Evolutionary conservation across 2,797 vertebrate genomes (phyloP), one percentile per base, ranked within the genome.

Genomic region (Pogoniulus pusillus): DNA sequence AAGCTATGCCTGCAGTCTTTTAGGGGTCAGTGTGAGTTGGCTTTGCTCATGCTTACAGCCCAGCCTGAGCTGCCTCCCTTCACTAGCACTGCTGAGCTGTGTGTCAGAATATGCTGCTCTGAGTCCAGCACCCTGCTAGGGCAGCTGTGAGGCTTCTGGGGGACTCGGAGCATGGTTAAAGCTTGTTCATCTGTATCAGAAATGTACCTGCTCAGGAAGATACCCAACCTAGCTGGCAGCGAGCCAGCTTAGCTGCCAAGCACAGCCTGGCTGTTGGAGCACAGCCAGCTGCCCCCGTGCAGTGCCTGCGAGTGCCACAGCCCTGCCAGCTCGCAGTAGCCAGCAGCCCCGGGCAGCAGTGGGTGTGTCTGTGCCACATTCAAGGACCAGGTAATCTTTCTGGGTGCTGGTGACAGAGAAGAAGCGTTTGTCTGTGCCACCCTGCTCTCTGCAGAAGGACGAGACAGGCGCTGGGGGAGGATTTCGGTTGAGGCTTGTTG

Each of bases 351-450:
- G 3, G 30, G 60, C 30, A 86, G 69, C 34, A 69, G 17, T 0
- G 0, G 6, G 5, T 26, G 9, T 68, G 64, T 35, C 47, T 16
- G 19, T 65, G 23, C n/a, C 80, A 32, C 0, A 0, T 49, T 18
- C 1, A 1, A 53, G 55, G 22, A 58, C 35, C 32, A 34, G 0
- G 0, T 34, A 32, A 58, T 60, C 30, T 54, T 82, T 79, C 62
- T 68, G 57, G 34, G 26, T 43, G 34, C 32, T 32, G 0, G 32
- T 2, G 4, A 27, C 23, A 54, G 32, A 57, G 39, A 43, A 73
- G 6, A 41, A 58, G 20, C 19, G 4, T 80, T 74, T 30, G 13
- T 60, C 32, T 80, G 53, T 60, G 3, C 39, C 39, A 4, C 30
- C 1, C 30, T 47, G 58, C 58, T 87, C 7, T 32, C 35, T 6